Conservation (phyloP, 2,797 vertebrate species). For the Morelia viridis region DNA sequence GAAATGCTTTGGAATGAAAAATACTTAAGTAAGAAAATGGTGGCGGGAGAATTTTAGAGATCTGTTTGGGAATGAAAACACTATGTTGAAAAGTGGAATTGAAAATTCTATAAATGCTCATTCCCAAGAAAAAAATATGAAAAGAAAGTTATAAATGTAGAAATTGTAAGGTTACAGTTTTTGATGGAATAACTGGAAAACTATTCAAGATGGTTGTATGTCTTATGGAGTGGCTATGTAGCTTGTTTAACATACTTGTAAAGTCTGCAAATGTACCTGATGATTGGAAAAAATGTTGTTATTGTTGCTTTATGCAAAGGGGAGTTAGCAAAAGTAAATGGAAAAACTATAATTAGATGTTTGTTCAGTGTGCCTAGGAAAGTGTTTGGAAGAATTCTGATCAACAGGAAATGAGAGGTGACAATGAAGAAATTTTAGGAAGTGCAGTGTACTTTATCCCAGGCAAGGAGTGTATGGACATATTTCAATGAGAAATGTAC, state of each 20-base stretch:
- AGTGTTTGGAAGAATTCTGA: background rate
- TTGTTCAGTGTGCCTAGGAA: background rate
- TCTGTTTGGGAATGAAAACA: background rate
- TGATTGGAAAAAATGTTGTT: background rate
- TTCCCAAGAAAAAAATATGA: background rate
- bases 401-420: background rate
- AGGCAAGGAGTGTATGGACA: background rate
- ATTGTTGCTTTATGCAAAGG: background rate
- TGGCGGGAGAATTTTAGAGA: background rate
- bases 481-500: background rate
- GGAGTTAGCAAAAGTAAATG: background rate
- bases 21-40: background rate
- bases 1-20: background rate
- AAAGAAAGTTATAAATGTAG: background rate
- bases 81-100: background rate
- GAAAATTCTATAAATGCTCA: background rate
- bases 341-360: background rate
- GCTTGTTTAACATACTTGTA: background rate
- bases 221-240: background rate
- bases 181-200: background rate
- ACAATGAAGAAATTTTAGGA: background rate
- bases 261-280: background rate
- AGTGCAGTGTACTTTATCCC: background rate
- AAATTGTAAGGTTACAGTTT: background rate
- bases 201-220: background rate